These are phyloP conservation scores for Stegostoma tigrinum DNA, from an alignment of 2,113 vertebrate genomes.

Conservation along the genomic window DNA sequence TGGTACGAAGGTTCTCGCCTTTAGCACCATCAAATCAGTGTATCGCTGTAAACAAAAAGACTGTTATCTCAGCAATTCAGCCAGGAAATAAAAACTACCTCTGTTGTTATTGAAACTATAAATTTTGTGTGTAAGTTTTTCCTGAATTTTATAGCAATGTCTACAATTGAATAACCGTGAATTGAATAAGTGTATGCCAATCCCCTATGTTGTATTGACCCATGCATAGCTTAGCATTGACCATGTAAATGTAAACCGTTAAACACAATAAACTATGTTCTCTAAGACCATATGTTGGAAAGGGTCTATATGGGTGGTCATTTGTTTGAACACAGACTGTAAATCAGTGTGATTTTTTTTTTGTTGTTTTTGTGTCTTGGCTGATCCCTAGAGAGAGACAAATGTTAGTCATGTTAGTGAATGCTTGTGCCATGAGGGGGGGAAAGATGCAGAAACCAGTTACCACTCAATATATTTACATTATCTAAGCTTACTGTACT, in stretches of 20 bases:
- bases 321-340: slow-evolving; percentile 73
- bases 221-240: slow-evolving; percentile 27
- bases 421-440: not conserved
- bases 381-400: not conserved
- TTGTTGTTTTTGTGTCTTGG: not conserved
- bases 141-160: slow-evolving; percentile 27
- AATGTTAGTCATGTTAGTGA: not conserved
- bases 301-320: slow-evolving; percentile 34
- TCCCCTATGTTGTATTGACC: slow-evolving; percentile 28
- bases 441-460: not conserved
- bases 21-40: slow-evolving; percentile 26
- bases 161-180: slow-evolving; percentile 3
- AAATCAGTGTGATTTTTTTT: slow-evolving; percentile 37
- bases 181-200: slow-evolving; percentile 28
- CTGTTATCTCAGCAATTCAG: slow-evolving; percentile 16
- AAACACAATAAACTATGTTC: slow-evolving; percentile 33
- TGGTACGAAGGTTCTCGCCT: slow-evolving; percentile 30
- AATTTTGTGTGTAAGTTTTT: slow-evolving; percentile 28
- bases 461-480: not conserved
- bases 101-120: slow-evolving; percentile 26
- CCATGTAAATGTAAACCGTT: slow-evolving; percentile 34
- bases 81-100: not conserved
- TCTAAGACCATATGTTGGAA: slow-evolving; percentile 36
- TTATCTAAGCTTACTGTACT: not conserved
- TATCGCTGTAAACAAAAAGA: slow-evolving; percentile 12